These are phyloP conservation scores for Delphinapterus leucas DNA, from an alignment of 2,113 vertebrate species.

Conservation along the genomic window DNA sequence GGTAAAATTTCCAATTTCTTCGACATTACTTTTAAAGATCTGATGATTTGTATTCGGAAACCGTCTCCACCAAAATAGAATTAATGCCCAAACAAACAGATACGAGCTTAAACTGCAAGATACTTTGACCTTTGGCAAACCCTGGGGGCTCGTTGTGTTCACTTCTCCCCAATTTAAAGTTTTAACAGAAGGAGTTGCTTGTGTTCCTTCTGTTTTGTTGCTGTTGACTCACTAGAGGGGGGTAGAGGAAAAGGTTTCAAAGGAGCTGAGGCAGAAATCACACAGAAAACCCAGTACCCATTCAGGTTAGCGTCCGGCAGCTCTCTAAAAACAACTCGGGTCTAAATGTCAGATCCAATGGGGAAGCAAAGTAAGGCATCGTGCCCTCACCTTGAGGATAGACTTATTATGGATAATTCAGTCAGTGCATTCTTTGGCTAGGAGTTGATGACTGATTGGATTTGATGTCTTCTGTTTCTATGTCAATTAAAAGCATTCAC, in stretches of 20 bases:
- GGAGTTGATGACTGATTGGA: neutral
- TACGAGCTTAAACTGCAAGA: neutral
- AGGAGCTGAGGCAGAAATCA: neutral
- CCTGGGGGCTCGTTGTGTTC: neutral
- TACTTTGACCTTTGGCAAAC: neutral
- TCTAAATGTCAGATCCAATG: conserved; percentile 41
- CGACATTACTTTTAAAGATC: neutral
- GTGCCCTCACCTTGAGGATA: neutral
- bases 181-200: neutral
- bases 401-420: neutral
- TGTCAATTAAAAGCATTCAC: conserved; percentile 11
- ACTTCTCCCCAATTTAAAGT: neutral
- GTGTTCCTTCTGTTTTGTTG: neutral
- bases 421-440: neutral
- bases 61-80: neutral
- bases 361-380: neutral
- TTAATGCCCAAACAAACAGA: neutral
- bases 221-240: conserved; percentile 69
- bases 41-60: neutral
- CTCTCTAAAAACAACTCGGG: neutral
- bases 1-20: neutral
- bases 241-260: conserved; percentile 65
- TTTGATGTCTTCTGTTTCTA: neutral
- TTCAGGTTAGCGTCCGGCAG: neutral
- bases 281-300: neutral